phyloP scores from a whole-genome alignment of 2,113 vertebrate species.

The Rhea americana region DNA sequence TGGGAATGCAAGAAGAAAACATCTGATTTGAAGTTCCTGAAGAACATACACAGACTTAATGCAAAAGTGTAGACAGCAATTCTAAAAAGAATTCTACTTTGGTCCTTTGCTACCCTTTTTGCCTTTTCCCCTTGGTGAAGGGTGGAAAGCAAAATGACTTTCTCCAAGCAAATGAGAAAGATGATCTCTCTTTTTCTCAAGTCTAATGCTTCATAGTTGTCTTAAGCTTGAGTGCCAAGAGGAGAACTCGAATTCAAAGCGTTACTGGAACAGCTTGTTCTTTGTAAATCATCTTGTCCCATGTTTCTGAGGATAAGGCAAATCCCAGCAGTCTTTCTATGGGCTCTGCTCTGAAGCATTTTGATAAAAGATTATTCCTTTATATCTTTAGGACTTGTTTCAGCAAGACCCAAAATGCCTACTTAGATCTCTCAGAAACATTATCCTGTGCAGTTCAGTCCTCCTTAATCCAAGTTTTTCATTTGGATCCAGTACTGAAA shows the following conservation, averaged over 20 bases:
- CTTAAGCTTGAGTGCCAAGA: background rate
- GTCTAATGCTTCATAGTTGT: background rate
- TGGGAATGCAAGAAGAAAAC: background rate
- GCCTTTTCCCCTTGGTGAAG: background rate
- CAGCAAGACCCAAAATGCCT: background rate
- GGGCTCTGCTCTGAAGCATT: background rate
- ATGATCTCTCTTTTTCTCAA: background rate
- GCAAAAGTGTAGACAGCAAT: background rate
- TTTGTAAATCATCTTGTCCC: background rate
- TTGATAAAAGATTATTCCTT: background rate
- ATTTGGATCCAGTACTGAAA: background rate
- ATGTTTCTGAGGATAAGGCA: accelerated
- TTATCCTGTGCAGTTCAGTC: background rate
- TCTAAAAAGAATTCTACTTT: background rate
- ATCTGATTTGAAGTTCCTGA: background rate
- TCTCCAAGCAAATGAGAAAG: background rate
- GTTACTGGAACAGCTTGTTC: background rate
- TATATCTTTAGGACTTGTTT: background rate
- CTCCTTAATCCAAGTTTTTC: background rate
- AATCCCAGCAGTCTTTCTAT: background rate
- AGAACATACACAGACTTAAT: background rate
- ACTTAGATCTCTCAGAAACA: background rate
- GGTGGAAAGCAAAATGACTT: background rate
- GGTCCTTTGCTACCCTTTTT: background rate
- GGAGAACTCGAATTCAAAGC: background rate